Evolutionary conservation across 2,113 vertebrate species (phyloP), one percentile per base, ranked within the genome.

Genomic region (Lampris incognitus): DNA sequence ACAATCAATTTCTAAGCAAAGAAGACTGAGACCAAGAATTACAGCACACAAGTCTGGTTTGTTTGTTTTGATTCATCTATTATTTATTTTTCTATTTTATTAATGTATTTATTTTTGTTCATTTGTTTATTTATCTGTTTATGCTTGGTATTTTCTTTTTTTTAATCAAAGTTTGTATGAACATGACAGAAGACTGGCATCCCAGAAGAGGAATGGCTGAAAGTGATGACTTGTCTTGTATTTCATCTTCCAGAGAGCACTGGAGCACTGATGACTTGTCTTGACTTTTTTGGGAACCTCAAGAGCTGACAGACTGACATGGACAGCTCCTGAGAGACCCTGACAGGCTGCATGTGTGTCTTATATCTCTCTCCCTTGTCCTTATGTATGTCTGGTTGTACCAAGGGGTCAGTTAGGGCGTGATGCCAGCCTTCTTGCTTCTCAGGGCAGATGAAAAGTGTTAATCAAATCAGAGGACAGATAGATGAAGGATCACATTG

Each of bases 201-300:
- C 85, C 88, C 85, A 74, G 50, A 86, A 91, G 87, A 77, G 58
- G 2, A 75, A 69, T 70, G 77, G 76, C 63, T 48, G 79, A 84
- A 84, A 88, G 84, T 83, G 85, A 88, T 85, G 85, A 85, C 74
- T 86, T 87, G 89, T 88, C 86, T 82, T 85, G 91, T 89, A 79
- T 73, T 62, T 74, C 66, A 69, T 69, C 80, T 77, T 24, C 2
- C 9, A 71, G 62, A 85, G 78, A 82, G 78, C 51, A 7, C 44
- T 46, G 44, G 44, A 82, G 78, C 51, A 7, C 44, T 46, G 44
- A 7, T 7, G 44, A n/a, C 77, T 90, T 60, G 71, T 86, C 75
- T 79, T 78, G 79, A 76, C 72, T 83, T 86, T 78, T 87, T 75
- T 78, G 64, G 72, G 75, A 86, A 82, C 82, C 85, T 80, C 44